A percentile compares a stretch with the other conserved stretches of the same genome.
Evolutionary conservation across 1,140 invertebrate species (phyloP).

Genomic region (Wiebesia pumilae): DNA sequence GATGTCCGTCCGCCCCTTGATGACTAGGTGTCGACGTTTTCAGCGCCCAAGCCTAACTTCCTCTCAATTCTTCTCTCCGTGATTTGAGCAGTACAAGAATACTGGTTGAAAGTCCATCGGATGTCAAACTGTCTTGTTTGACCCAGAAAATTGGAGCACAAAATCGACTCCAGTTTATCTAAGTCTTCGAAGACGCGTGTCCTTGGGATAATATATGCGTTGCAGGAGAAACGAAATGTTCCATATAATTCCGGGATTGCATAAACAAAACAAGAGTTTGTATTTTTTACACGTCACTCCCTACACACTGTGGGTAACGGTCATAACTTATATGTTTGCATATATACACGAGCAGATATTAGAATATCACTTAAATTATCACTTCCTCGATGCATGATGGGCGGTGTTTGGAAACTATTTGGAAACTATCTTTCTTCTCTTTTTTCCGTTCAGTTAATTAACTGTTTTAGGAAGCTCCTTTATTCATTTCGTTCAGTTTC

Average conservation of each 20-base stretch:
- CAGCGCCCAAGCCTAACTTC: background rate
- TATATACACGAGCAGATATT: background rate
- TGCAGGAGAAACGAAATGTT: too few species aligned
- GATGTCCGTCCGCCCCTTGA: background rate
- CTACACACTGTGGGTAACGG: background rate
- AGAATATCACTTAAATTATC: background rate
- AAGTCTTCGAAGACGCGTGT: background rate
- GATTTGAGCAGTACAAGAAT: background rate
- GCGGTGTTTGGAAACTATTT: background rate
- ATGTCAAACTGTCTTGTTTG: constrained; percentile 67
- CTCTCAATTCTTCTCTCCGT: background rate
- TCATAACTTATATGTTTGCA: background rate
- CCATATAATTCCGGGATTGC: too few species aligned
- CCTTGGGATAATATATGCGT: background rate
- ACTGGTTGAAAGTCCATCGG: constrained; percentile 15
- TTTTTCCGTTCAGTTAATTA: too few species aligned
- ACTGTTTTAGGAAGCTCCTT: too few species aligned
- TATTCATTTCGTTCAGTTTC: too few species aligned
- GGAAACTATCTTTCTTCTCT: too few species aligned
- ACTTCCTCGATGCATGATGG: background rate
- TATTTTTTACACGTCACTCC: background rate
- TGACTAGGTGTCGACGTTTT: background rate
- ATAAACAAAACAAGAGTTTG: background rate
- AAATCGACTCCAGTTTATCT: background rate
- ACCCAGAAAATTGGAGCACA: constrained; percentile 10